Base-by-base conservation (phyloP, 2,888 invertebrate species). In the Xestia ashworthii region DNA sequence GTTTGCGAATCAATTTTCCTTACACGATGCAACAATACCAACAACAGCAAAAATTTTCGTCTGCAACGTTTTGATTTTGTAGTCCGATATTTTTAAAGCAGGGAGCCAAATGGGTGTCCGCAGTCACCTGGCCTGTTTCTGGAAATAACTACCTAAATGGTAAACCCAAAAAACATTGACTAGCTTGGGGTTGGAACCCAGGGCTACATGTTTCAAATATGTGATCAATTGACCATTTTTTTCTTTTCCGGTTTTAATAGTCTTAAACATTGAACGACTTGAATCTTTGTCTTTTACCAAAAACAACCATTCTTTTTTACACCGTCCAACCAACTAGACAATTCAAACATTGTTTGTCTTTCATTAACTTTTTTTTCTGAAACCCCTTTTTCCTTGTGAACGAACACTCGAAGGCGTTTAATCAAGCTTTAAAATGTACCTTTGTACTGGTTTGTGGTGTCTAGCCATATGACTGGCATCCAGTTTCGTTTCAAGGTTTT, bases 401-500 rank as follows among this genome's bases (percentile, higher is more conserved):
- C 22, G 32, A 44, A 60, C 32, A 55, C 71, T 55, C 22, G 68
- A 32, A 69, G 46, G 16, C 55, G 38, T 64, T 53, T 71, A 58
- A 71, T 68, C 55, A 83, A 75, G 62, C 38, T 50, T 53, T 71
- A n/a, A 25, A 69, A n/a, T 14, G 22, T 53, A 62, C 62, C 55
- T 84, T 84, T 80, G 75, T 75, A 16, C 64, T 48, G 71, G 64
- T 48, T 55, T 38, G 55, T 50, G 80, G 50, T 55, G 22, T 12
- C 38, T 16, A 62, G 68, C 22, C 58, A 48, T 50, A 70, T 82
- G 32, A 38, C 62, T 78, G 53, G 62, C 48, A 50, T 66, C n/a
- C 32, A 71, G 53, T 78, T 77, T 55, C 11, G 64, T 22, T 44
- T 11, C 12, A 71, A 71, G 66, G 70, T 44, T 14, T n/a, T n/a